phyloP scores from a whole-genome alignment of 2,797 vertebrate genomes.

The Amphiprion clarkii region DNA sequence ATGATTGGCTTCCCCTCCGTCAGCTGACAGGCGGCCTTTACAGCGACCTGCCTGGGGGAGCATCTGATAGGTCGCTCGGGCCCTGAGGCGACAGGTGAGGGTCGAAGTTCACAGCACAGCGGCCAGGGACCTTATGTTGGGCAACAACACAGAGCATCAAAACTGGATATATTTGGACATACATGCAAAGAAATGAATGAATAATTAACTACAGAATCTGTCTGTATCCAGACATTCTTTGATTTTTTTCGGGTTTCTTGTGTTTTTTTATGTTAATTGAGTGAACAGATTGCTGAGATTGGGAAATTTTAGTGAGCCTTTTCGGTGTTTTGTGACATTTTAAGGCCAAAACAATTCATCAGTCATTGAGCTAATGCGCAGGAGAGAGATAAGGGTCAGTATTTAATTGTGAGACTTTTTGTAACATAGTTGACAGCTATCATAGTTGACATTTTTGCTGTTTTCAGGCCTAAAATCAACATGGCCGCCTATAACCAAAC shows the following conservation, averaged over 20 bases:
- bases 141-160: slow-evolving; percentile 14
- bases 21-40: slow-evolving; percentile 65
- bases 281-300: too few species aligned
- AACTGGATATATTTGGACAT: not conserved
- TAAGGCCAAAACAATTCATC: not conserved
- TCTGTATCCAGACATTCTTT: too few species aligned
- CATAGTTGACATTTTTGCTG: too few species aligned
- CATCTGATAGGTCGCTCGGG: slow-evolving; percentile 48
- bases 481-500: too few species aligned
- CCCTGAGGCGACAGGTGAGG: slow-evolving; percentile 70
- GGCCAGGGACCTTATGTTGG: slow-evolving; percentile 32
- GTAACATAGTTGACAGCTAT: too few species aligned
- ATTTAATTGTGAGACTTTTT: too few species aligned
- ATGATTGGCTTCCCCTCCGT: slow-evolving; percentile 67
- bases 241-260: not conserved
- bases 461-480: too few species aligned
- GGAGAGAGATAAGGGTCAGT: too few species aligned
- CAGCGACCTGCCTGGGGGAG: slow-evolving; percentile 42
- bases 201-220: too few species aligned
- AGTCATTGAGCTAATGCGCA: too few species aligned
- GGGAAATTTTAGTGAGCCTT: too few species aligned
- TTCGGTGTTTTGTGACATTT: not conserved
- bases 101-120: slow-evolving; percentile 51
- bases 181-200: not conserved
- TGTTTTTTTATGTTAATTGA: not conserved